Base-by-base conservation (phyloP, 2,888 invertebrate species). In the Urechis unicinctus region DNA sequence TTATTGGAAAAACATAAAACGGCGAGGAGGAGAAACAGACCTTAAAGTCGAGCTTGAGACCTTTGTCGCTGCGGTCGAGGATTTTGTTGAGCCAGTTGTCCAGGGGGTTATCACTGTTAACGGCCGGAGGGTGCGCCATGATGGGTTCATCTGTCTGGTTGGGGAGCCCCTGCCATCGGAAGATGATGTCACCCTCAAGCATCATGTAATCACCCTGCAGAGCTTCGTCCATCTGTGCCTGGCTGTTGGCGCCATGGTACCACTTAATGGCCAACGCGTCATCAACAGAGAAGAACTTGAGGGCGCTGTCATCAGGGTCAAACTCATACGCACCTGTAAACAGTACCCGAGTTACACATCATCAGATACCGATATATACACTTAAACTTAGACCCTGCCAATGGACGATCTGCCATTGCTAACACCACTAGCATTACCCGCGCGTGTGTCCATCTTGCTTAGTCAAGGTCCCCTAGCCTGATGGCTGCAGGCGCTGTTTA, bases 21-120 rank as follows among this genome's bases (percentile, higher is more conserved):
- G n/a, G n/a, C n/a, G n/a, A n/a, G n/a, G n/a, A n/a, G n/a, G 36
- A 36, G 9, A 36, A 13, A 13, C 36, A 9, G 9, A 36, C 36
- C 17, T 93, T 93, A 72, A 93, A 92, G 78, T 93, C 92, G 46
- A 94, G 79, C 74, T 94, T 94, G 1, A 91, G 84, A 0, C 91
- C 92, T 73, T 89, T 91, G 64, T 60, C 59, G 6, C 58, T 52
- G 21, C 61, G 59, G 41, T 86, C 85, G 0, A 81, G 78, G 2
- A 79, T 73, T 1, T 79, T 72, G 13, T 50, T 25, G 6, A 93
- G 77, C 80, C 92, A 93, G 21, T 84, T 82, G 1, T 85, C 81
- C 24, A 93, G 81, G 1, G 87, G 84, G 41, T 93, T 80, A 77
- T 92, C 88, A 0, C 91, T 90, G 17, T 77, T 80, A 2, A 73